Evolutionary conservation across 1,140 invertebrate genomes (phyloP), one percentile per base, ranked within the genome.

Genomic region (Lepidotrigona ventralis): DNA sequence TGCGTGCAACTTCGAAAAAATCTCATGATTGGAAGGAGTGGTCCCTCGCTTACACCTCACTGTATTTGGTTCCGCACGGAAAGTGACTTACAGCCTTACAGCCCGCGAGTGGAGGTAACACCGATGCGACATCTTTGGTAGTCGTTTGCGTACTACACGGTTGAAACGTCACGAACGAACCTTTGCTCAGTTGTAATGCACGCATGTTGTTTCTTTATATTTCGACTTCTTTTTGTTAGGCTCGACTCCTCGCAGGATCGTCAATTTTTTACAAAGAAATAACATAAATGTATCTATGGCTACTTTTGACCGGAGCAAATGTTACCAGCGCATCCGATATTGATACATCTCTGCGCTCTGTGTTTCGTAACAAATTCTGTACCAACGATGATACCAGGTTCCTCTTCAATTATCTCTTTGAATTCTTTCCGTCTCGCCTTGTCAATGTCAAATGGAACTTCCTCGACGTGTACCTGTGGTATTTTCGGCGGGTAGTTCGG

Each of bases 21-120:
- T 64, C 64, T 79, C 75, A 83, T 83, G 75, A 79, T 79, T 79
- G 72, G 74, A 68, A 83, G 81, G 75, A 79, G 81, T 83, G 75
- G 68, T 79, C 75, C 23, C 56, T 69, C 51, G 19, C 46, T 64
- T 23, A 83, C 39, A 69, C 73, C 23, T 51, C 80, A 60, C 80
- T 69, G 60, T 66, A 76, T 76, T 81, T 58, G 51, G 60, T n/a
- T 51, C 60, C 60, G 17, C 79, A 81, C 80, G 26, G 63, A 75
- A 75, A 81, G 72, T 81, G 53, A 81, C 51, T 75, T 68, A 60
- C 23, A 46, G 39, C 6, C 9, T 46, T 46, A 46, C 39, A 8
- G 39, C 6, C 8, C 39, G 6, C 39, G 6, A 46, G 39, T 46
- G 39, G 39, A 46, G 39, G 39, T 46, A 8, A 6, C 39, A 46